Evolutionary conservation across 2,113 vertebrate species (phyloP).

Genomic region (Protomyctophum bolini): DNA sequence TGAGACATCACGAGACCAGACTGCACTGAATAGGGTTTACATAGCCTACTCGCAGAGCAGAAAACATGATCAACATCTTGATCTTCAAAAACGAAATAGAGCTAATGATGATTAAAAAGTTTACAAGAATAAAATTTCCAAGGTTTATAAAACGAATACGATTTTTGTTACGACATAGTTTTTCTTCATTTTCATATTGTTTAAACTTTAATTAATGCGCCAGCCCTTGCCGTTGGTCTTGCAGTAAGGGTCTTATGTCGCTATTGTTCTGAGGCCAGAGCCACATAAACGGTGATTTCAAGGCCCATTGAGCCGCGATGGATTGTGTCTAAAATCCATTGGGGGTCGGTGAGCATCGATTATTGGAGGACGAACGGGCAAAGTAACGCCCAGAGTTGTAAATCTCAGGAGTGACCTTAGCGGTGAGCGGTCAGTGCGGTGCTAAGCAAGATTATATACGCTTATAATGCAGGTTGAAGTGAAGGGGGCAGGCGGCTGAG

Average conservation of each 20-base stretch:
- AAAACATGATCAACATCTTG: not conserved
- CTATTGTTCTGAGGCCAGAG: constrained; percentile 74
- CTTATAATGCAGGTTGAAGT: too few relatives aligned
- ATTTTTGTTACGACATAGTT: not conserved
- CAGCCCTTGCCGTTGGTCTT: constrained; percentile 68
- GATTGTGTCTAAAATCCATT: constrained; percentile 71
- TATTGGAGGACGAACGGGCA: constrained; percentile 38
- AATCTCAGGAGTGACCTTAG: constrained; percentile 2
- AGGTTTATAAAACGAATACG: not conserved
- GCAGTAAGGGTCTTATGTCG: constrained; percentile 67
- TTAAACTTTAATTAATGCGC: constrained; percentile 27
- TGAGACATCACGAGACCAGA: constrained; percentile 12
- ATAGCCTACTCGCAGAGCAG: constrained; percentile 1
- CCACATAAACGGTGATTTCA: constrained; percentile 79
- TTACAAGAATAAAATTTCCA: not conserved
- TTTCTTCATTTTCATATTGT: constrained; percentile 15
- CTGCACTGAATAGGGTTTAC: constrained; percentile 24
- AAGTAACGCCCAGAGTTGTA: constrained; percentile 37
- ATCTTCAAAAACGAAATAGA: too few relatives aligned
- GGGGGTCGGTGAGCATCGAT: constrained; percentile 63
- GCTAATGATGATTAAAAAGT: too few relatives aligned
- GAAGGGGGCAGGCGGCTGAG: too few relatives aligned
- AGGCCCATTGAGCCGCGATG: constrained; percentile 80
- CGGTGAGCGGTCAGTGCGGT: too few relatives aligned
- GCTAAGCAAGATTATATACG: too few relatives aligned